These are phyloP conservation scores for Ifrita kowaldi DNA, from an alignment of 2,113 vertebrate genomes.

Conservation along the genomic window DNA sequence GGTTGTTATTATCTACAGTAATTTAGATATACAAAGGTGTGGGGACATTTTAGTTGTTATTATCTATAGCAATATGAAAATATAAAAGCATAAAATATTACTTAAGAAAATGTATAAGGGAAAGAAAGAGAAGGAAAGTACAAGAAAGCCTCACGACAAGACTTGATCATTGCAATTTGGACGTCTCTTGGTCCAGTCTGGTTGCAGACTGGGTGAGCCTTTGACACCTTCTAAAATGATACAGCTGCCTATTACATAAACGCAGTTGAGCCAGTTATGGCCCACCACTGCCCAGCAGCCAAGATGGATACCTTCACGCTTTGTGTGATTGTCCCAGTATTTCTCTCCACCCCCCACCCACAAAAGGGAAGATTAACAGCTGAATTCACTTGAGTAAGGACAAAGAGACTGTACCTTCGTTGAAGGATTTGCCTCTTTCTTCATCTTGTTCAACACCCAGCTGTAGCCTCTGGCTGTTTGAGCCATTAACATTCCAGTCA, in stretches of 20 bases:
- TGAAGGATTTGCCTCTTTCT: not conserved
- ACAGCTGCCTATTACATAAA: not conserved
- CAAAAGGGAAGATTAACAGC: not conserved
- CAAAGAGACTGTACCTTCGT: not conserved
- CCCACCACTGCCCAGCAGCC: too few species aligned
- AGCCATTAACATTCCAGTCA: not conserved
- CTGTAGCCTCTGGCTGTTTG: not conserved
- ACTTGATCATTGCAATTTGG: not conserved
- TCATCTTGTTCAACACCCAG: not conserved
- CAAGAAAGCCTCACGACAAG: fast-evolving
- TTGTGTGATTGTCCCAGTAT: not conserved
- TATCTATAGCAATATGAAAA: not conserved
- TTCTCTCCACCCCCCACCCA: not conserved
- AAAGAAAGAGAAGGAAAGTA: not conserved
- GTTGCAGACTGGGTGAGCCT: not conserved
- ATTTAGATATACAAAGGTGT: not conserved
- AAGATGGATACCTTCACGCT: not conserved
- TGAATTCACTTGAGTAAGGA: not conserved
- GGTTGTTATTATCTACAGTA: not conserved
- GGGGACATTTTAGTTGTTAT: not conserved
- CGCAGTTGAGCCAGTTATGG: not conserved
- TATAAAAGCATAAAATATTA: not conserved
- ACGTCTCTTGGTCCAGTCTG: not conserved
- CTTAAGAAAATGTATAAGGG: not conserved
- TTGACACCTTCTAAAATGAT: not conserved